A percentile compares a stretch with the other conserved stretches of the same genome.
phyloP scores from a whole-genome alignment of 2,113 vertebrate genomes.

The Antechinus flavipes region DNA sequence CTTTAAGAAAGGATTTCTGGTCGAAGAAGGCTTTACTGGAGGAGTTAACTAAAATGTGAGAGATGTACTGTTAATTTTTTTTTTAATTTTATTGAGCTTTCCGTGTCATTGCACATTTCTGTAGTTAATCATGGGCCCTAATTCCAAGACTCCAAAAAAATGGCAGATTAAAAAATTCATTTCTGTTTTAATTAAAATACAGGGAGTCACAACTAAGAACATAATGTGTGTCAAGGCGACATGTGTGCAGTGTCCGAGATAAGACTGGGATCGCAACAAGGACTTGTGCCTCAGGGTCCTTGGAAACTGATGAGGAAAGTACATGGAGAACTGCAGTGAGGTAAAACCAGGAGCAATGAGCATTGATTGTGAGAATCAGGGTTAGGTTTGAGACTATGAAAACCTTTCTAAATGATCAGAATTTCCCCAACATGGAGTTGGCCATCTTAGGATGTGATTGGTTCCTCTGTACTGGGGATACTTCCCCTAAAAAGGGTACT shows the following conservation, averaged over 20 bases:
- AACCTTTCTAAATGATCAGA: background rate
- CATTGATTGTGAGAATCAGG: background rate
- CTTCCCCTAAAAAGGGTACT: background rate
- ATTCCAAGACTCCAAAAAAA: background rate
- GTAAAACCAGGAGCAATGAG: background rate
- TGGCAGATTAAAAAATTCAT: background rate
- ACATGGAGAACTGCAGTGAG: background rate
- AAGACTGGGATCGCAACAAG: background rate
- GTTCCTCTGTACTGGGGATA: background rate
- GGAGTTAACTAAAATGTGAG: background rate
- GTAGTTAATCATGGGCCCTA: background rate
- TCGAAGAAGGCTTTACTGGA: background rate
- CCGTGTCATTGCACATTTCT: background rate
- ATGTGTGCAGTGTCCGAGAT: constrained; percentile 1
- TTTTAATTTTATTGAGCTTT: background rate
- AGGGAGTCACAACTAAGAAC: background rate
- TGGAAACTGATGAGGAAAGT: background rate
- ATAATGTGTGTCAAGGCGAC: constrained; percentile 1
- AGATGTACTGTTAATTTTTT: background rate
- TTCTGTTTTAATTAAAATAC: background rate
- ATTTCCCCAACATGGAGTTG: background rate
- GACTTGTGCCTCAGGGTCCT: background rate
- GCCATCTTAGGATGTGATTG: background rate
- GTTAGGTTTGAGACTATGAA: background rate
- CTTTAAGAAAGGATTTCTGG: background rate